Percentiles rank a stretch among this genome's conserved stretches.
phyloP scores from a whole-genome alignment of 2,888 invertebrate species.

The Idaea aversata region DNA sequence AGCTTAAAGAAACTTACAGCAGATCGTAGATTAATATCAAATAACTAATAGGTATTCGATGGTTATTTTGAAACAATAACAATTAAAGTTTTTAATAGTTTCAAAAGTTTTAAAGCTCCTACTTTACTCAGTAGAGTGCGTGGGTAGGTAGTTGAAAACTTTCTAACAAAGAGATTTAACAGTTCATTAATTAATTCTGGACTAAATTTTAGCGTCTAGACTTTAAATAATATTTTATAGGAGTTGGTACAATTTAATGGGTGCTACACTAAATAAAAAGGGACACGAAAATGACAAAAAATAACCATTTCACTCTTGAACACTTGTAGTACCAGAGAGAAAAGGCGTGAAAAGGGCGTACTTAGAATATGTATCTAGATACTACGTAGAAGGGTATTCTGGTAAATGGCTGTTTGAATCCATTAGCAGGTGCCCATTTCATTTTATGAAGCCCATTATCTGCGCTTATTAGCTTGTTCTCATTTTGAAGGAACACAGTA shows the following conservation, averaged over 20 bases:
- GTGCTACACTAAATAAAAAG: not conserved
- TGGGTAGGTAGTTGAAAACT: not conserved
- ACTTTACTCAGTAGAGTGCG: not conserved
- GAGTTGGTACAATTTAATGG: not conserved
- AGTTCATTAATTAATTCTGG: not conserved
- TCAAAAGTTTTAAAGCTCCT: not conserved
- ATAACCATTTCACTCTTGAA: not conserved
- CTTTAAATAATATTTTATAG: not conserved
- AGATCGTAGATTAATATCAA: not conserved
- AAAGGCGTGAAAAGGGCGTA: not conserved
- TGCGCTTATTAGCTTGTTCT: conserved; percentile 1
- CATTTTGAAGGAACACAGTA: conserved; percentile 1
- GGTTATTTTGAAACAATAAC: not conserved
- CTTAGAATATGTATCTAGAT: not conserved
- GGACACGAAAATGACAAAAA: not conserved
- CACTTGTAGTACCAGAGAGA: not conserved
- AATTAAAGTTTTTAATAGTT: not conserved
- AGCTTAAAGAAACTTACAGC: not conserved
- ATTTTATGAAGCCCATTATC: conserved; percentile 1
- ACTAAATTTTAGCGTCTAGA: not conserved
- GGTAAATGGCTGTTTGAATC: conserved; percentile 1
- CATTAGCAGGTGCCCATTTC: conserved; percentile 1
- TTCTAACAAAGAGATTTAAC: not conserved
- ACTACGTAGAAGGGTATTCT: not conserved
- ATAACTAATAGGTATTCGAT: not conserved